A percentile compares a stretch with the other conserved stretches of the same genome.
phyloP scores from a whole-genome alignment of 64 coral and sea anemone species.

The Stylophora pistillata region DNA sequence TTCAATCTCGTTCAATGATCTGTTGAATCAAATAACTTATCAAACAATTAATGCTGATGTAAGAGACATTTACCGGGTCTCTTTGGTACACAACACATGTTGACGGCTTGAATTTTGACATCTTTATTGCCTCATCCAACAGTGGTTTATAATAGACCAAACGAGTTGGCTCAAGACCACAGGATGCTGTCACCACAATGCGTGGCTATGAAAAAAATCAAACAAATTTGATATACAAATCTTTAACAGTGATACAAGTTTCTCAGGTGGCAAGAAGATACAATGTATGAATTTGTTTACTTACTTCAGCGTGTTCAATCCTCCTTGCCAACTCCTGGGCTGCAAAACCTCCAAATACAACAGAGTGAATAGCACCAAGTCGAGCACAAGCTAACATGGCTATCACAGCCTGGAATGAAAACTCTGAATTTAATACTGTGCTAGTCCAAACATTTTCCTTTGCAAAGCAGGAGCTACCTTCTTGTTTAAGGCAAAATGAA shows the following conservation, averaged over 20 bases:
- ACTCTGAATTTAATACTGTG: neutral
- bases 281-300: neutral
- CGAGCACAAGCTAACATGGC: conserved; percentile 96
- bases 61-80: conserved; percentile 66
- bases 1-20: too few species aligned
- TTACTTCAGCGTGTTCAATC: conserved; percentile 97
- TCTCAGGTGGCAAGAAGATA: neutral
- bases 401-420: conserved; percentile 75
- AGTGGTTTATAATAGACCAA: conserved; percentile 94
- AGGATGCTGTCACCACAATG: conserved; percentile 89
- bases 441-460: neutral
- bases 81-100: conserved; percentile 87
- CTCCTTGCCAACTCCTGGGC: conserved; percentile 88
- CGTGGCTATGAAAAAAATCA: conserved; percentile 56
- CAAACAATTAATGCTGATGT: neutral
- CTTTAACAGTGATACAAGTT: neutral
- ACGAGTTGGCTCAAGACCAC: conserved; percentile 91
- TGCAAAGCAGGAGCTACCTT: too few species aligned
- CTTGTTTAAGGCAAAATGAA: too few species aligned
- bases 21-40: neutral
- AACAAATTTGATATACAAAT: neutral
- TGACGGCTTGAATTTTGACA: conserved; percentile 81
- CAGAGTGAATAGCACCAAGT: conserved; percentile 93
- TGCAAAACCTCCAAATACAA: conserved; percentile 98
- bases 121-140: conserved; percentile 83